Conservation (phyloP, 1,140 invertebrate species). For the Lutraria rhynchaena region DNA sequence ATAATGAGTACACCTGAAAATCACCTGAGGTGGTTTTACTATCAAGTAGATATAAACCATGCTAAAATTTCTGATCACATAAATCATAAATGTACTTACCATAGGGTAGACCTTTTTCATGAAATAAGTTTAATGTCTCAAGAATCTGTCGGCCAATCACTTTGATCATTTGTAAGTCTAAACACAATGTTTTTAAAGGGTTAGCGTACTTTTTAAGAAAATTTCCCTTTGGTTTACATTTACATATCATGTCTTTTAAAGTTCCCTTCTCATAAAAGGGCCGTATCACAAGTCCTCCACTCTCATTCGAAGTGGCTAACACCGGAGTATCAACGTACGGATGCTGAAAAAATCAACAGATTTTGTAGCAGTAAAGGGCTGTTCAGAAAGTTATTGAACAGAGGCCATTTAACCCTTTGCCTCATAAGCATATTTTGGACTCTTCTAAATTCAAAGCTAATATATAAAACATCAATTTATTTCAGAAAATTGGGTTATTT, state of each 20-base stretch:
- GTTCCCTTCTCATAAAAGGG: constrained; percentile 89
- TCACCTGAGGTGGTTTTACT: no score
- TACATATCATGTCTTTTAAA: constrained; percentile 87
- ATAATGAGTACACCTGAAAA: no score
- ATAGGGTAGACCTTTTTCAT: constrained; percentile 91
- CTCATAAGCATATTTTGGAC: no score
- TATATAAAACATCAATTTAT: no score
- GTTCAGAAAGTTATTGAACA: no score
- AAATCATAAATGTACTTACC: constrained; percentile 81
- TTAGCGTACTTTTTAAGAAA: constrained; percentile 94
- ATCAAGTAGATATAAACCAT: no score
- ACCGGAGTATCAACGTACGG: constrained; percentile 90
- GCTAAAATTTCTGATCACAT: no score
- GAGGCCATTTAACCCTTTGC: no score
- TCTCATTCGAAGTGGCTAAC: constrained; percentile 90
- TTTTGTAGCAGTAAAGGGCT: no score
- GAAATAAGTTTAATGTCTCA: constrained; percentile 91
- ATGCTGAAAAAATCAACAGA: constrained; percentile 87
- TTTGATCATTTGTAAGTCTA: constrained; percentile 88
- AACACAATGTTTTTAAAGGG: constrained; percentile 88
- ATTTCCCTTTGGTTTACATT: constrained; percentile 88
- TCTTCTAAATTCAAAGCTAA: no score
- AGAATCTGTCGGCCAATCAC: constrained; percentile 89
- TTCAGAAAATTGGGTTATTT: no score
- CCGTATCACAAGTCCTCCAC: constrained; percentile 90